Evolutionary conservation across 1,140 invertebrate species (phyloP).

Genomic region (Steinernema khuongi): DNA sequence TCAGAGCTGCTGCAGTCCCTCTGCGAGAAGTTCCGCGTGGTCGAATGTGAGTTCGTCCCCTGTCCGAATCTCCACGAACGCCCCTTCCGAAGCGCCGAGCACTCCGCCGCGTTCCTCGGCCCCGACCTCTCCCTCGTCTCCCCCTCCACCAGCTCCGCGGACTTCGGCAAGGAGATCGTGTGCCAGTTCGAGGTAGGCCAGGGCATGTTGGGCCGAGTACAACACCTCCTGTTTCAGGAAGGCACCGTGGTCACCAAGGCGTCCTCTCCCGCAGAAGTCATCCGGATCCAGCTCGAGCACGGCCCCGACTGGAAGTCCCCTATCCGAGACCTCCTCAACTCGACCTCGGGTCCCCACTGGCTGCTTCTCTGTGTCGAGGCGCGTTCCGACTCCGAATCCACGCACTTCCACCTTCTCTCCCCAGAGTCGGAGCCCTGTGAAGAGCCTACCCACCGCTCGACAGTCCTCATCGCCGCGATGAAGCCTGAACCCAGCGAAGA

Average conservation of each 20-base stretch:
- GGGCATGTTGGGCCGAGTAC: background rate
- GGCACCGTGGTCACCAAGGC: background rate
- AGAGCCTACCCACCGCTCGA: background rate
- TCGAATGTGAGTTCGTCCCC: conserved; percentile 3
- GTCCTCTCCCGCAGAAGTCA: background rate
- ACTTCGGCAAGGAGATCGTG: background rate
- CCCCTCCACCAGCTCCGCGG: background rate
- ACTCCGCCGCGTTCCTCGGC: background rate
- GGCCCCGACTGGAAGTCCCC: background rate
- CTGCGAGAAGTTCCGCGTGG: background rate
- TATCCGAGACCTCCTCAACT: background rate
- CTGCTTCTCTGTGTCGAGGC: background rate
- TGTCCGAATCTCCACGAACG: conserved; percentile 2
- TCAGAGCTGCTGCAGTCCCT: background rate
- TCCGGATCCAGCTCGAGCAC: background rate
- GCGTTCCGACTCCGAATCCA: background rate
- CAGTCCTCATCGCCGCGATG: background rate
- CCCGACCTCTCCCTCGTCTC: background rate
- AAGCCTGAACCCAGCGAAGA: background rate
- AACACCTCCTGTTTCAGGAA: background rate
- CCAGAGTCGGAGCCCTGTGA: background rate
- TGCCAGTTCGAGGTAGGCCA: background rate
- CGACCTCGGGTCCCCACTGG: background rate
- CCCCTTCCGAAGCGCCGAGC: background rate
- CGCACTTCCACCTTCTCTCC: background rate